Percentiles rank a stretch among this genome's conserved stretches.
Evolutionary conservation across 2,888 invertebrate species (phyloP).

Genomic region (Theretra japonica): DNA sequence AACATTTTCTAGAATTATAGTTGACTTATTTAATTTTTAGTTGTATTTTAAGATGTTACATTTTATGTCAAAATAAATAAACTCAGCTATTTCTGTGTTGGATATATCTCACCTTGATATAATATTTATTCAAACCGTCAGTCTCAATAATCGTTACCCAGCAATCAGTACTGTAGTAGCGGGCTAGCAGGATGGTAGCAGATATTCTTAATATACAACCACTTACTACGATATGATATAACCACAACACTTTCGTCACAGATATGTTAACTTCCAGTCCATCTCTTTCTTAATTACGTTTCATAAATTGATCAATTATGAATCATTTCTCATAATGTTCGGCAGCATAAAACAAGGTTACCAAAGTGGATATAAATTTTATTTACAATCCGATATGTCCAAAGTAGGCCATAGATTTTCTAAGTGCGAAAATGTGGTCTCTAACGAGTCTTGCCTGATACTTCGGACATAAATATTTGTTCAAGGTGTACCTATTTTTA

Average conservation of each 20-base stretch:
- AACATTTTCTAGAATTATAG: too few relatives aligned
- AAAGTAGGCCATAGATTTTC: neutral
- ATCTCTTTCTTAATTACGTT: neutral
- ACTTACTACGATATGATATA: constrained; percentile 16
- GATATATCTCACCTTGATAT: too few relatives aligned
- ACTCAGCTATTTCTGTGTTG: too few relatives aligned
- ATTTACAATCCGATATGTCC: neutral
- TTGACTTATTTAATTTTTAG: too few relatives aligned
- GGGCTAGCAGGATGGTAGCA: neutral
- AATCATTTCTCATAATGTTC: neutral
- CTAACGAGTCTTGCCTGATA: neutral
- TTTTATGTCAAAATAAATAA: too few relatives aligned
- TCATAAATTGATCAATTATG: neutral
- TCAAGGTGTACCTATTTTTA: too few relatives aligned
- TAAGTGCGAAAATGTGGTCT: neutral
- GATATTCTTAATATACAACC: neutral
- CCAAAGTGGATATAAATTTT: neutral
- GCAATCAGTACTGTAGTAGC: too few relatives aligned
- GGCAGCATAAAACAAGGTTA: neutral
- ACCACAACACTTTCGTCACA: constrained; percentile 20
- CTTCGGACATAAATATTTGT: neutral
- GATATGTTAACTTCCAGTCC: constrained; percentile 15
- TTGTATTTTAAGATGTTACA: too few relatives aligned
- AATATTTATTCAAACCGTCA: neutral
- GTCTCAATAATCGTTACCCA: too few relatives aligned